phyloP scores from a whole-genome alignment of 2,113 vertebrate species.

The Tragelaphus buxtoni region DNA sequence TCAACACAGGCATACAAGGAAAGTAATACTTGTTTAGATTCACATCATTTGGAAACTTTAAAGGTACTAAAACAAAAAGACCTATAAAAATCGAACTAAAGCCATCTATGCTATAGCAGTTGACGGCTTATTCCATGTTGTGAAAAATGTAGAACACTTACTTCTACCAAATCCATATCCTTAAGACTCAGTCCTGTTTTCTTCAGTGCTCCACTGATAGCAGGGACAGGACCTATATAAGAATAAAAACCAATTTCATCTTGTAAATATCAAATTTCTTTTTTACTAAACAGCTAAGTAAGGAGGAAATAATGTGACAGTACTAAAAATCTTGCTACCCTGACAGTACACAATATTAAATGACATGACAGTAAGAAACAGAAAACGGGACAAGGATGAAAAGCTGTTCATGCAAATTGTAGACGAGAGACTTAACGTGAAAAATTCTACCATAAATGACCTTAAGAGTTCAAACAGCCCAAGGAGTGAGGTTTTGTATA shows the following conservation, averaged over 20 bases:
- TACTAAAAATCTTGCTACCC: neutral
- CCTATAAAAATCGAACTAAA: neutral
- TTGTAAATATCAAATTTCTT: neutral
- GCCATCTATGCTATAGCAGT: neutral
- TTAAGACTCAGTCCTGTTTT: conserved; percentile 90
- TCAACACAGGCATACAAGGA: neutral
- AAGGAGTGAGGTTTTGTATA: neutral
- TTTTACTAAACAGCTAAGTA: neutral
- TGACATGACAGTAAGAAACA: neutral
- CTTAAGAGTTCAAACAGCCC: neutral
- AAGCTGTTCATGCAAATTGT: neutral
- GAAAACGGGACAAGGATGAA: neutral
- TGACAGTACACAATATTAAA: neutral
- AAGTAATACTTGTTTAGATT: neutral
- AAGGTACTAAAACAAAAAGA: neutral
- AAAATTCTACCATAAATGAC: neutral
- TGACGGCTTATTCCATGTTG: neutral
- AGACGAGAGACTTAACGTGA: neutral
- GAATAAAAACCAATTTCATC: neutral
- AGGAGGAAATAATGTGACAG: neutral
- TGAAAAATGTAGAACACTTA: conserved; percentile 64
- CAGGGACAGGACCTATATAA: conserved; percentile 91
- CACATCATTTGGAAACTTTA: neutral
- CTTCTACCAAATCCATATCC: conserved; percentile 97
- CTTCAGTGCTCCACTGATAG: conserved; percentile 92